Evolutionary conservation across 2,797 vertebrate species (phyloP).

Genomic region (Catharus ustulatus): DNA sequence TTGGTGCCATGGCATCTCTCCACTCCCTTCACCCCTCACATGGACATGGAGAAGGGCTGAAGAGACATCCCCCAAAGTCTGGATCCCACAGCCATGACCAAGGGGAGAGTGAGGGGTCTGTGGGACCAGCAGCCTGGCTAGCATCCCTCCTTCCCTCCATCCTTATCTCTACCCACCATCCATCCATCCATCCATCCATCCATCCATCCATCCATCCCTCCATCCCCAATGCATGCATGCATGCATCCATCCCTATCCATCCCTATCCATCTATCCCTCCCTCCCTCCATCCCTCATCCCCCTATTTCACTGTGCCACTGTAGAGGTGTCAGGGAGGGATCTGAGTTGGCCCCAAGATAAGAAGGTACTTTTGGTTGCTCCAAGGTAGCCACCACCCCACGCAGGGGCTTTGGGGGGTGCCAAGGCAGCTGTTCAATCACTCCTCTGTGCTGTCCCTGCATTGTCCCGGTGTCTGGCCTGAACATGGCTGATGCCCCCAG

Average conservation of each 20-base stretch:
- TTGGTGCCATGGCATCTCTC: background rate
- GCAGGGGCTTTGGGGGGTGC: background rate
- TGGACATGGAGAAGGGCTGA: background rate
- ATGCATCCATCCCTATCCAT: background rate
- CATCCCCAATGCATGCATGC: background rate
- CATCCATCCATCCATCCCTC: background rate
- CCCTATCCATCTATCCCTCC: background rate
- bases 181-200: background rate
- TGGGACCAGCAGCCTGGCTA: background rate
- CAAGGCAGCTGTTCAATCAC: background rate
- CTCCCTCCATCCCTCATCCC: too few species aligned
- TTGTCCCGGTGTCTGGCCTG: background rate
- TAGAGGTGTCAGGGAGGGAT: background rate
- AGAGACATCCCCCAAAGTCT: background rate
- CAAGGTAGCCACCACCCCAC: background rate
- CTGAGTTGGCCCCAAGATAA: background rate
- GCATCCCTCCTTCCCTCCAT: background rate
- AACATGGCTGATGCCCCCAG: accelerated
- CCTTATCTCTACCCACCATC: background rate
- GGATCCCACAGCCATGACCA: background rate
- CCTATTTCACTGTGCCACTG: background rate
- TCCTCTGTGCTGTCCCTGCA: background rate
- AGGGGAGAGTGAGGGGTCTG: background rate
- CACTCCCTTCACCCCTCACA: background rate
- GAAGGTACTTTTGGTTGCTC: background rate